Percentiles rank a stretch among this genome's conserved stretches.
These are phyloP conservation scores for Conus betulinus DNA, from an alignment of 1,140 invertebrate genomes.

Conservation along the genomic window DNA sequence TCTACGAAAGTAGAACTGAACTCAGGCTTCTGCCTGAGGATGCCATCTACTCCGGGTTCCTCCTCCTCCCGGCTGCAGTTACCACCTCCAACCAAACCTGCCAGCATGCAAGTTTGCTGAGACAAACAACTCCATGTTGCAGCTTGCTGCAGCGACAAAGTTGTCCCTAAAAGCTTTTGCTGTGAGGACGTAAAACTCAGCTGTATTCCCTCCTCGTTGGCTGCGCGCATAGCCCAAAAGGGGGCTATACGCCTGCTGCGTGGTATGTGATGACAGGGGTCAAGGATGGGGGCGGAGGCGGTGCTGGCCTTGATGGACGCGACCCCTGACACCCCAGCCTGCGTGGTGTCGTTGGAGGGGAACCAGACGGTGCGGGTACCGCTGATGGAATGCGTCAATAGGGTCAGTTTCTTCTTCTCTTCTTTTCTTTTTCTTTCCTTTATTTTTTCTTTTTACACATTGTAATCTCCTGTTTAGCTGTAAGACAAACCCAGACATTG, in stretches of 20 bases:
- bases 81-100: too few species aligned
- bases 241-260: not conserved
- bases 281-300: constrained; percentile 99
- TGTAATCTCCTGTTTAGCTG: not conserved
- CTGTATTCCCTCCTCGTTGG: not conserved
- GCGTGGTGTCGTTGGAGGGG: constrained; percentile 97
- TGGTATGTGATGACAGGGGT: constrained; percentile 83
- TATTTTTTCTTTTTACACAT: not conserved
- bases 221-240: not conserved
- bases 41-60: too few species aligned
- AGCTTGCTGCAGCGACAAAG: too few species aligned
- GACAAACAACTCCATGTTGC: too few species aligned
- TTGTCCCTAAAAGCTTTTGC: too few species aligned
- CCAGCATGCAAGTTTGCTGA: too few species aligned
- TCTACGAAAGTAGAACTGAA: too few species aligned
- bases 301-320: constrained; percentile 99
- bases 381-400: constrained; percentile 98
- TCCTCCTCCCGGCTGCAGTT: too few species aligned
- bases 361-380: constrained; percentile 98
- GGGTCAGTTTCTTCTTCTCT: constrained; percentile 72
- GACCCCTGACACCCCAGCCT: constrained; percentile 88
- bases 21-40: too few species aligned
- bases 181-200: too few species aligned
- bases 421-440: too few species aligned
- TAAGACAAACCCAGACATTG: not conserved